phyloP scores from a whole-genome alignment of 2,888 invertebrate species.

The Anagyrus pseudococci region DNA sequence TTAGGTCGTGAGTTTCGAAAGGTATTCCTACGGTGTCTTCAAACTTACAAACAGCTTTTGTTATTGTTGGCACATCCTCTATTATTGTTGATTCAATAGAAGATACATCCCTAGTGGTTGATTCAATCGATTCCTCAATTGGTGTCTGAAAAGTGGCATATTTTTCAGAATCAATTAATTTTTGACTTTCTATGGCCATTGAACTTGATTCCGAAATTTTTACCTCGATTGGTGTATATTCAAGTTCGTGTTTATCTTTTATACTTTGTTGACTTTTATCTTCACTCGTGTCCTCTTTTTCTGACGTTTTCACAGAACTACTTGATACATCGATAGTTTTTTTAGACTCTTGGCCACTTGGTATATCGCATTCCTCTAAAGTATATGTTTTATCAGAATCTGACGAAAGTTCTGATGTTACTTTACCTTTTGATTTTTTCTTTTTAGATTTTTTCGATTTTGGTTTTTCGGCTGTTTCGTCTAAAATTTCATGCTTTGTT shows the following conservation, averaged over 20 bases:
- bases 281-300: not conserved
- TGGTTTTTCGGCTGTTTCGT: not conserved
- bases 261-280: slow-evolving; percentile 20
- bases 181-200: slow-evolving; percentile 31
- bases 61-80: slow-evolving; percentile 48
- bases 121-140: slow-evolving; percentile 41
- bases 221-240: slow-evolving; percentile 48
- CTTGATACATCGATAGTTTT: not conserved
- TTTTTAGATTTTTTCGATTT: slow-evolving; percentile 29
- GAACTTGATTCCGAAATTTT: slow-evolving; percentile 38
- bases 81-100: slow-evolving; percentile 43
- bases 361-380: slow-evolving; percentile 19
- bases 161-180: slow-evolving; percentile 46
- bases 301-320: not conserved
- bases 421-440: slow-evolving; percentile 12
- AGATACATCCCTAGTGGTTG: slow-evolving; percentile 38
- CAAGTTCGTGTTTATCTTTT: slow-evolving; percentile 39
- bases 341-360: not conserved
- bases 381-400: slow-evolving; percentile 26
- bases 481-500: not conserved
- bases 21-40: slow-evolving; percentile 50
- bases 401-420: slow-evolving; percentile 15
- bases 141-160: slow-evolving; percentile 51
- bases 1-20: slow-evolving; percentile 48
- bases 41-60: slow-evolving; percentile 57